Evolutionary conservation across 2,797 vertebrate genomes (phyloP).

Genomic region (Denticeps clupeoides): DNA sequence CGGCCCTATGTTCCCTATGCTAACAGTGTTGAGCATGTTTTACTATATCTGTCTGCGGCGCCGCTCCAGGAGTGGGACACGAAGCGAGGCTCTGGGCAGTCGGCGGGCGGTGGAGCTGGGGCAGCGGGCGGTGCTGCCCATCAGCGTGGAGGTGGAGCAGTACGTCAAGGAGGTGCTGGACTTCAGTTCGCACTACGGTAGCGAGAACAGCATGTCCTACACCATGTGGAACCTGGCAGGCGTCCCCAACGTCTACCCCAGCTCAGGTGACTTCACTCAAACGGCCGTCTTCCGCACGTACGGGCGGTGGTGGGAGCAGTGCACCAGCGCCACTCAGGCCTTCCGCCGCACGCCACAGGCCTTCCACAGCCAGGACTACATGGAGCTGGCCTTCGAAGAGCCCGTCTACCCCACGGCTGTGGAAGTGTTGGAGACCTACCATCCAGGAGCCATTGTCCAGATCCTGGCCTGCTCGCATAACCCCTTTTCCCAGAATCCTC

Average conservation of each 20-base stretch:
- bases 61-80: constrained; percentile 85
- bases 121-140: constrained; percentile 73
- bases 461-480: constrained; percentile 95
- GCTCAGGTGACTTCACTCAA: constrained; percentile 95
- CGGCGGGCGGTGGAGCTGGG: constrained; percentile 80
- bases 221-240: constrained; percentile 98
- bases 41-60: constrained; percentile 98
- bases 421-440: constrained; percentile 92
- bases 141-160: constrained; percentile 83
- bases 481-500: constrained; percentile 83
- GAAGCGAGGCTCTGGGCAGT: constrained; percentile 83
- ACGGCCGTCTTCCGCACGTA: constrained; percentile 94
- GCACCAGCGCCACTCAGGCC: constrained; percentile 65
- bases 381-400: constrained; percentile 90
- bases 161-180: constrained; percentile 94
- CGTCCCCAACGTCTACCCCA: constrained; percentile 89
- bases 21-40: constrained; percentile 98
- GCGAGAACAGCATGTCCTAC: constrained; percentile 97
- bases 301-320: constrained; percentile 89
- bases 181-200: constrained; percentile 98
- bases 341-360: constrained; percentile 74
- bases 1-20: constrained; percentile 79
- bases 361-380: constrained; percentile 88
- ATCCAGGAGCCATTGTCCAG: constrained; percentile 87
- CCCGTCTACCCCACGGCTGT: constrained; percentile 92